phyloP scores from a whole-genome alignment of 2,797 vertebrate species.

The Oceanodroma leucorhoa region DNA sequence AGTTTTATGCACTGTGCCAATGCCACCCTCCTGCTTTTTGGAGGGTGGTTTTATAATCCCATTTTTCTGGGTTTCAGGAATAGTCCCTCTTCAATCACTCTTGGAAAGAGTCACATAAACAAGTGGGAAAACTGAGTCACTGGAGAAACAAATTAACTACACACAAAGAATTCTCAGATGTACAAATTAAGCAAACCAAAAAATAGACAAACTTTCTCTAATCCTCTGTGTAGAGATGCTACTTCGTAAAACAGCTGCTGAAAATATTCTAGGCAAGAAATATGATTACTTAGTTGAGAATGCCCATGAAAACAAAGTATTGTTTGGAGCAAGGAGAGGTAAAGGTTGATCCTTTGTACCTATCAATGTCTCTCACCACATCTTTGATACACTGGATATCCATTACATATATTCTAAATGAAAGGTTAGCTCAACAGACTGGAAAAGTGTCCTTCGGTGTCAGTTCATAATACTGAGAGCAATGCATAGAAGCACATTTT shows the following conservation, averaged over 20 bases:
- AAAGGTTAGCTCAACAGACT: not conserved
- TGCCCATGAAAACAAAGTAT: not conserved
- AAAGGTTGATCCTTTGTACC: not conserved
- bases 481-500: not conserved
- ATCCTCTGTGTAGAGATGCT: not conserved
- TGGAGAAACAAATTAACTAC: not conserved
- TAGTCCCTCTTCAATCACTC: not conserved
- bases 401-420: not conserved
- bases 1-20: not conserved
- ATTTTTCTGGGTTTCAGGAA: not conserved
- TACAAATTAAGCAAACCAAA: not conserved
- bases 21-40: not conserved
- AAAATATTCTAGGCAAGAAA: not conserved
- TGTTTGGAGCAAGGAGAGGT: not conserved
- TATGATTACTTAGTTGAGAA: not conserved
- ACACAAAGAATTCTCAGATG: not conserved
- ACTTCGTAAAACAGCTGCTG: not conserved
- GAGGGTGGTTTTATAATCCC: not conserved
- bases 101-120: not conserved
- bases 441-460: not conserved
- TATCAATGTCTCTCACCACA: not conserved
- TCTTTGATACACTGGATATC: constrained; percentile 3
- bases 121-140: not conserved
- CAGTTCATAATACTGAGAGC: not conserved
- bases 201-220: not conserved